Percentiles rank a stretch among this genome's conserved stretches.
phyloP scores from a whole-genome alignment of 2,888 invertebrate species.

The Serrognathus titanus region DNA sequence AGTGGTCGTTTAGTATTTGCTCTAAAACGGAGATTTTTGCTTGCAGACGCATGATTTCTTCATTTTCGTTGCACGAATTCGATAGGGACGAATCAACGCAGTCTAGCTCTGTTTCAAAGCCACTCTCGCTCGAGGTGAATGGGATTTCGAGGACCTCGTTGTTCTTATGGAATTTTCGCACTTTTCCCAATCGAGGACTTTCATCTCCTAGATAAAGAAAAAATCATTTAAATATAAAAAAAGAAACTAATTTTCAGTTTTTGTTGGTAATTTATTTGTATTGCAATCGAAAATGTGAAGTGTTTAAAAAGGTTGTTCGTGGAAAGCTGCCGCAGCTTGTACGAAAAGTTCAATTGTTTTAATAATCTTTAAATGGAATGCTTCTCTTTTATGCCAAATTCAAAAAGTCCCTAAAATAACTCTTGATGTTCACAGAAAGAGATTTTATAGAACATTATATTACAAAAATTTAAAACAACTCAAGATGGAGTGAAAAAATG shows the following conservation, averaged over 20 bases:
- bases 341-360: too few relatives aligned
- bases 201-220: slow-evolving; percentile 44
- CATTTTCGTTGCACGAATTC: slow-evolving; percentile 32
- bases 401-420: too few relatives aligned
- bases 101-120: slow-evolving; percentile 48
- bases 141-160: slow-evolving; percentile 46
- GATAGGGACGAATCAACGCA: slow-evolving; percentile 40
- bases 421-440: too few relatives aligned
- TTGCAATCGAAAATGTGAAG: too few relatives aligned
- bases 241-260: not conserved
- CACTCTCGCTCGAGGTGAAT: slow-evolving; percentile 45
- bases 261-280: not conserved
- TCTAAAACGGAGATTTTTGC: slow-evolving; percentile 45
- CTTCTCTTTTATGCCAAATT: too few relatives aligned
- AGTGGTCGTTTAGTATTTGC: slow-evolving; percentile 41
- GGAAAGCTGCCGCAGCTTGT: too few relatives aligned
- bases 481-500: too few relatives aligned
- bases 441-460: too few relatives aligned
- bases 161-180: slow-evolving; percentile 55
- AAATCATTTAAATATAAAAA: not conserved
- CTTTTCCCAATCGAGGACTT: slow-evolving; percentile 59
- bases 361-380: too few relatives aligned
- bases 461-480: too few relatives aligned
- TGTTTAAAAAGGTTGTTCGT: too few relatives aligned
- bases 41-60: slow-evolving; percentile 34